Percentiles rank a stretch among this genome's conserved stretches.
Conservation (phyloP, 2,888 invertebrate species). For the Operophtera brumata region DNA sequence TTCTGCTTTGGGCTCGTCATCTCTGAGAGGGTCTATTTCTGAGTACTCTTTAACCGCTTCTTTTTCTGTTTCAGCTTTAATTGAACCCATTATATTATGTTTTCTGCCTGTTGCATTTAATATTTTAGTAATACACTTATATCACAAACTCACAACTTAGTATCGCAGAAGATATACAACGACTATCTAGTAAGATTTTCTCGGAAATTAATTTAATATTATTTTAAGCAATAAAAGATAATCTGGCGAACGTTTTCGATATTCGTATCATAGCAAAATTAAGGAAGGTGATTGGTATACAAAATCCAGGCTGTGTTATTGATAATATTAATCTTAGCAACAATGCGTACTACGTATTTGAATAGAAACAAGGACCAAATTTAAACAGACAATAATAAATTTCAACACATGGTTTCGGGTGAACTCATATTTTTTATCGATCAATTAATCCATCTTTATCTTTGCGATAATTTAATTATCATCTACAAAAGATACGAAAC, state of each 20-base stretch:
- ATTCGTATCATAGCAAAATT: constrained; percentile 17
- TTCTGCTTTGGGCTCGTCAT: constrained; percentile 20
- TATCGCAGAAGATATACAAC: constrained; percentile 12
- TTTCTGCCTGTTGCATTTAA: background rate
- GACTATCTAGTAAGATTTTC: constrained; percentile 19
- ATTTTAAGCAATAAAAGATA: constrained; percentile 16
- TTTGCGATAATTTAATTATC: background rate
- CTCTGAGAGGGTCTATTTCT: constrained; percentile 35
- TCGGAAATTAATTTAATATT: constrained; percentile 5
- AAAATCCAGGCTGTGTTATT: background rate
- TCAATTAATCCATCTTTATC: background rate
- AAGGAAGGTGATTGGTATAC: constrained; percentile 10
- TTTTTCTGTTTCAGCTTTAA: constrained; percentile 1
- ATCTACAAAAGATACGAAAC: too few species aligned
- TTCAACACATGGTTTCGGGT: background rate
- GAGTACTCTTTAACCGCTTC: constrained; percentile 17
- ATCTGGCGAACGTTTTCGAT: constrained; percentile 11
- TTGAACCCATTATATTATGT: constrained; percentile 18
- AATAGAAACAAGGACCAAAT: constrained; percentile 23
- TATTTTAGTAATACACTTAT: background rate
- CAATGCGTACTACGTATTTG: constrained; percentile 2
- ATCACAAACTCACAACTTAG: constrained; percentile 15
- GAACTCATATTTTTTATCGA: background rate
- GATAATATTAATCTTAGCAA: background rate
- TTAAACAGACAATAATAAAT: background rate